Base-by-base conservation (phyloP, 2,113 vertebrate species). In the Gallinago undulata region DNA sequence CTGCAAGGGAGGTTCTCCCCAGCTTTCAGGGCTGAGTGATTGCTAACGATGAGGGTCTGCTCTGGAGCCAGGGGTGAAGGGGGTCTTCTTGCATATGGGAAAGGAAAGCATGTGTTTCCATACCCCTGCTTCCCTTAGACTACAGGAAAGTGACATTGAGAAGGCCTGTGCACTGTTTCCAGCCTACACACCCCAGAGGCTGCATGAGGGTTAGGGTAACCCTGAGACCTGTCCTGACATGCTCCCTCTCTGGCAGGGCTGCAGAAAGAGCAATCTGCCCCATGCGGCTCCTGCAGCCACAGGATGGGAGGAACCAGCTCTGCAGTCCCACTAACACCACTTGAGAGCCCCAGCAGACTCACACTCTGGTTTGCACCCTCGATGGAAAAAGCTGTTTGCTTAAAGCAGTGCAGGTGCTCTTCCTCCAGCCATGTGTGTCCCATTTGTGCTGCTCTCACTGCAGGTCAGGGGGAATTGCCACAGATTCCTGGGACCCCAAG, bases 351-450 rank as follows among this genome's bases (percentile, higher is more conserved):
- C 31, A 37, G 33, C 27, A 70, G n/a, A 9, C 18, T 45, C 62
- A 47, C 1, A 0, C 19, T 33, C 33, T 2, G 0, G 3, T 69
- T 35, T 50, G 48, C 41, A 51, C 22, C 31, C 51, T 51, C 12
- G 7, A 27, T 3, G 33, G 35, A 25, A 79, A 66, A 45, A 67
- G 13, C 27, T 17, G 9, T 27, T 55, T 64, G 50, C 73, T 51
- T 43, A 19, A 57, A 78, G 57, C 43, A 11, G 30, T 7, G 37
- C n/a, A 39, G 39, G 39, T 0, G 3, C 28, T 67, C 45, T 53
- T 18, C 0, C 0, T 7, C 37, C 60, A 43, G 37, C 51, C 3
- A 3, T 39, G 39, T 39, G 12, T 10, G 17, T 28, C 57, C 19
- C 1, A 2, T 7, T 13, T 19, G 60, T 15, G 45, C 50, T 5